Evolutionary conservation across 2,888 invertebrate species (phyloP).

Genomic region (Schrankia costaestrigalis): DNA sequence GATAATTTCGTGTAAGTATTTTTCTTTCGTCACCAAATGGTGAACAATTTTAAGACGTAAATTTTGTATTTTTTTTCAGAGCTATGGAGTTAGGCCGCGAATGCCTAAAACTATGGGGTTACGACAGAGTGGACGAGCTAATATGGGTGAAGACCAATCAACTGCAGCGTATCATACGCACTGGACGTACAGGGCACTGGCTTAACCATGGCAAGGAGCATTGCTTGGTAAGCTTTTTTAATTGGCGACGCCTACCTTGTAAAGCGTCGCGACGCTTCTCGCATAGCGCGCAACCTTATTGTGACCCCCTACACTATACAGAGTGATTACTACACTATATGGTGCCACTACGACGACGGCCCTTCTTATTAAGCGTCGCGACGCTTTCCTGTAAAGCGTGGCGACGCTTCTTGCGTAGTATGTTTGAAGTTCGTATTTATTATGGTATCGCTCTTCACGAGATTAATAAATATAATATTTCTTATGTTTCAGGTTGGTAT

Average conservation of each 20-base stretch:
- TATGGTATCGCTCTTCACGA: neutral
- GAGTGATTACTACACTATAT: too few relatives aligned
- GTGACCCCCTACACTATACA: too few relatives aligned
- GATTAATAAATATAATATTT: neutral
- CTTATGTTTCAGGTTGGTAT: slow-evolving; percentile 86
- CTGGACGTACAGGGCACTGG: slow-evolving; percentile 99
- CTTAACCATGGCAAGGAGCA: slow-evolving; percentile 99
- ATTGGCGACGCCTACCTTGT: too few relatives aligned
- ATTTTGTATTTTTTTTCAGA: slow-evolving; percentile 55
- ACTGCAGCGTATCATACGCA: slow-evolving; percentile 96
- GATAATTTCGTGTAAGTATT: too few relatives aligned
- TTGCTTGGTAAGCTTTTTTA: slow-evolving; percentile 91
- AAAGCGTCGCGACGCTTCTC: too few relatives aligned
- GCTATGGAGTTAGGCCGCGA: slow-evolving; percentile 98
- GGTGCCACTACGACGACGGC: too few relatives aligned
- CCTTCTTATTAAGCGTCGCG: too few relatives aligned
- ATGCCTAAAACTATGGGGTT: slow-evolving; percentile 97
- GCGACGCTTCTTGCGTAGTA: neutral
- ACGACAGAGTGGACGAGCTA: slow-evolving; percentile 96
- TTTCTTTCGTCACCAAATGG: neutral
- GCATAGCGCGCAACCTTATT: too few relatives aligned
- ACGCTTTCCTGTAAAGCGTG: too few relatives aligned
- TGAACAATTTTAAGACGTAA: neutral
- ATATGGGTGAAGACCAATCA: slow-evolving; percentile 99
- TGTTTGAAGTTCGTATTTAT: neutral